Evolutionary conservation across 2,797 vertebrate species (phyloP).

Genomic region (Columba guinea): DNA sequence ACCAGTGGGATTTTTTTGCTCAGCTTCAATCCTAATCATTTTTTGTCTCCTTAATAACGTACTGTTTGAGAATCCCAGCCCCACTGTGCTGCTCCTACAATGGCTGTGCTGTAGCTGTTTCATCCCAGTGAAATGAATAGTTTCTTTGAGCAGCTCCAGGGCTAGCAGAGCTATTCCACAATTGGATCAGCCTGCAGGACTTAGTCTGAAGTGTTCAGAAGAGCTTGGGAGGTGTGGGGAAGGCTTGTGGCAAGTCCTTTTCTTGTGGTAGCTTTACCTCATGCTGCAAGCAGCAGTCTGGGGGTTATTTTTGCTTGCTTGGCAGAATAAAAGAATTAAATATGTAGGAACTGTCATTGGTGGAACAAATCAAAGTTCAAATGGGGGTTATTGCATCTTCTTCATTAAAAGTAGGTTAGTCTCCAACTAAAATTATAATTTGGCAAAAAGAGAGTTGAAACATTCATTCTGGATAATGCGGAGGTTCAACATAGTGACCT

Average conservation of each 20-base stretch:
- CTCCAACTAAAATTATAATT: not conserved
- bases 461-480: not conserved
- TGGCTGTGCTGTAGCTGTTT: not conserved
- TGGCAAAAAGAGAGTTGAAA: not conserved
- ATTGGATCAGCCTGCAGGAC: not conserved
- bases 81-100: not conserved
- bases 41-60: not conserved
- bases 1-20: not conserved
- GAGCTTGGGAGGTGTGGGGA: not conserved
- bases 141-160: not conserved
- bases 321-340: not conserved
- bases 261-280: not conserved
- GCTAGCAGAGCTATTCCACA: not conserved
- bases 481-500: not conserved
- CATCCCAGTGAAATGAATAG: not conserved
- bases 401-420: constrained; percentile 11
- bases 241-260: not conserved
- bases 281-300: not conserved
- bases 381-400: not conserved
- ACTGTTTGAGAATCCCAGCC: not conserved
- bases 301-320: not conserved
- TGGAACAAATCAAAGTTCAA: not conserved
- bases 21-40: not conserved
- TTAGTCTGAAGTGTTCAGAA: not conserved
- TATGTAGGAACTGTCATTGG: not conserved